phyloP scores from a whole-genome alignment of 2,888 invertebrate species.

The Eupithecia subfuscata region DNA sequence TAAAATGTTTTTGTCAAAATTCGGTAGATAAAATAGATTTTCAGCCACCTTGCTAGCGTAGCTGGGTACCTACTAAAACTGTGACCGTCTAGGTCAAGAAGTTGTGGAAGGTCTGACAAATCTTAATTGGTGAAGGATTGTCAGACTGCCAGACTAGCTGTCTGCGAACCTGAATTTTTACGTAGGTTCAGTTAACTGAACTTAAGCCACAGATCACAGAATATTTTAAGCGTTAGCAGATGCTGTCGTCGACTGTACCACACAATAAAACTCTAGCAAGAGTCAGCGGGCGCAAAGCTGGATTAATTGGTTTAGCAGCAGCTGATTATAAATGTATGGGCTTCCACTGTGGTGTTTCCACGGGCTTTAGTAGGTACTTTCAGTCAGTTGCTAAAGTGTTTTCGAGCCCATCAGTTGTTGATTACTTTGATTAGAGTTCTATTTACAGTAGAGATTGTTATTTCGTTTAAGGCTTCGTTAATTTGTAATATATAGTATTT shows the following conservation, averaged over 20 bases:
- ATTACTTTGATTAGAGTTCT: conserved; percentile 2
- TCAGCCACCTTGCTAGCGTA: not conserved
- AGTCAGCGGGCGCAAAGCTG: conserved; percentile 22
- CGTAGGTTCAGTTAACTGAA: too few relatives aligned
- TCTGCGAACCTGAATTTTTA: too few relatives aligned
- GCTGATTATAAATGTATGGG: conserved; percentile 20
- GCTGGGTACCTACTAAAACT: not conserved
- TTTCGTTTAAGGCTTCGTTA: not conserved
- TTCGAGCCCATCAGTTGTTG: conserved; percentile 8
- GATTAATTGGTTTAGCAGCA: conserved; percentile 27
- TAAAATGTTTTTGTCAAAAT: too few relatives aligned
- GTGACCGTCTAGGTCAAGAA: too few relatives aligned
- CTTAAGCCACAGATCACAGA: too few relatives aligned
- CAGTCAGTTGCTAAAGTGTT: not conserved
- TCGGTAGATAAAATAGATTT: not conserved
- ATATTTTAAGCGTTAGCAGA: not conserved
- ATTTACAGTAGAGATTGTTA: not conserved
- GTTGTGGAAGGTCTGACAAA: too few relatives aligned
- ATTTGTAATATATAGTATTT: not conserved
- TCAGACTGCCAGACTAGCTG: too few relatives aligned
- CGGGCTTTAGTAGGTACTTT: not conserved
- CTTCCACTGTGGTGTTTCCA: not conserved
- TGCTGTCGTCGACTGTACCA: conserved; percentile 12
- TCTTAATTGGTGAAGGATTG: too few relatives aligned
- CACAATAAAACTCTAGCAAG: conserved; percentile 19